Conservation (phyloP, 2,888 invertebrate genomes). For the Agrochola lychnidis region DNA sequence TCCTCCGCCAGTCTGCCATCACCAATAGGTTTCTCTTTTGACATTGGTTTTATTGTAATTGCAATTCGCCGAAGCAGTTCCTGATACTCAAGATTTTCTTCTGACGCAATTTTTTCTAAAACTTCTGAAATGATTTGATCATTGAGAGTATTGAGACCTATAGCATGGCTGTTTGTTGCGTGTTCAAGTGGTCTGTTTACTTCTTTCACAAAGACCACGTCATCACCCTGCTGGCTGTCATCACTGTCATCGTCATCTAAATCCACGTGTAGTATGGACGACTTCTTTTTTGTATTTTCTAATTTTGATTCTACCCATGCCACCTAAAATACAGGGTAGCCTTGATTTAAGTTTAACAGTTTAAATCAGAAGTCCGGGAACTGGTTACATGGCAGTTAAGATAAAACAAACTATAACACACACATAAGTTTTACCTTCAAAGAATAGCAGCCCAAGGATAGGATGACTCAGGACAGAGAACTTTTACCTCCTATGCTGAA, state of each 20-base stretch:
- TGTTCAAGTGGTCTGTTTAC: slow-evolving; percentile 77
- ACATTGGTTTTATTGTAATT: slow-evolving; percentile 72
- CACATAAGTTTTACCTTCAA: slow-evolving; percentile 3
- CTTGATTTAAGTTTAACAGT: background rate
- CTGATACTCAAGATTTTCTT: slow-evolving; percentile 90
- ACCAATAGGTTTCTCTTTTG: slow-evolving; percentile 72
- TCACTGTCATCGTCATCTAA: slow-evolving; percentile 78
- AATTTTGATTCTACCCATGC: slow-evolving; percentile 78
- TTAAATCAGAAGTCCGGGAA: background rate
- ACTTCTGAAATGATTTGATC: slow-evolving; percentile 79
- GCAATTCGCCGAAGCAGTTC: slow-evolving; percentile 87
- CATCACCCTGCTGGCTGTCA: slow-evolving; percentile 76
- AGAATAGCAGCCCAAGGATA: slow-evolving; percentile 2
- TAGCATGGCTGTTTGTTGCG: slow-evolving; percentile 67
- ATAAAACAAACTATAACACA: background rate
- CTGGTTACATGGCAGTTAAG: background rate
- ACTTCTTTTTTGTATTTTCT: slow-evolving; percentile 71
- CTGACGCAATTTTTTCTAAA: slow-evolving; percentile 89
- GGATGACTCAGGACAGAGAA: slow-evolving; percentile 7
- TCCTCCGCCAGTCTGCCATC: slow-evolving; percentile 80
- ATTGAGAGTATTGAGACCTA: slow-evolving; percentile 77
- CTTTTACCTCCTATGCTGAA: background rate
- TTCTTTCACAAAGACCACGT: slow-evolving; percentile 84
- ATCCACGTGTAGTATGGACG: slow-evolving; percentile 79
- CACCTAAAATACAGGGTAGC: slow-evolving; percentile 73